These are phyloP conservation scores for Hozukius guyotensis DNA, from an alignment of 2,797 vertebrate genomes.

Conservation along the genomic window DNA sequence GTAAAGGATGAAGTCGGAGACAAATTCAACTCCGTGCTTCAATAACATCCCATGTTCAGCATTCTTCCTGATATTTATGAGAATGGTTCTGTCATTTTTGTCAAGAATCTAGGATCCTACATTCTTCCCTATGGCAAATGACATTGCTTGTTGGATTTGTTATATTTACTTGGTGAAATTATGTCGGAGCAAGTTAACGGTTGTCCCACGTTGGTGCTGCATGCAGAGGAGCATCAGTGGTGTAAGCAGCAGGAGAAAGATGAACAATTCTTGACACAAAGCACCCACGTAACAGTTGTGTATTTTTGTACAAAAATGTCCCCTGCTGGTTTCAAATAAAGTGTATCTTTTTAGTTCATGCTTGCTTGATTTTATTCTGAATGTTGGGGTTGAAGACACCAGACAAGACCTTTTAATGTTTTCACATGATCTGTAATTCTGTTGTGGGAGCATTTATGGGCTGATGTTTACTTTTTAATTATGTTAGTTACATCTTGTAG, in stretches of 20 bases:
- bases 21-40: constrained; percentile 38
- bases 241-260: constrained; percentile 59
- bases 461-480: not conserved
- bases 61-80: constrained; percentile 73
- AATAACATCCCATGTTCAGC: constrained; percentile 49
- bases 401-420: not conserved
- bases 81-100: constrained; percentile 66
- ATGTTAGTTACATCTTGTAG: not conserved
- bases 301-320: constrained; percentile 84
- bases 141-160: constrained; percentile 70
- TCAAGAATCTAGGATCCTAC: constrained; percentile 69
- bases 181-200: constrained; percentile 49
- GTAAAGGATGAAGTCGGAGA: constrained; percentile 69
- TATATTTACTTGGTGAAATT: constrained; percentile 63
- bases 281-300: constrained; percentile 69
- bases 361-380: constrained; percentile 56
- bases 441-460: not conserved
- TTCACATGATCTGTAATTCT: not conserved
- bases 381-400: not conserved
- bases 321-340: constrained; percentile 82
- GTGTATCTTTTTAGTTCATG: constrained; percentile 81
- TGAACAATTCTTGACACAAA: constrained; percentile 66
- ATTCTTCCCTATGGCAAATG: constrained; percentile 69
- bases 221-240: constrained; percentile 59
- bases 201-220: constrained; percentile 60